phyloP scores from a whole-genome alignment of 2,888 invertebrate species.

The Chaetoderma sp. region DNA sequence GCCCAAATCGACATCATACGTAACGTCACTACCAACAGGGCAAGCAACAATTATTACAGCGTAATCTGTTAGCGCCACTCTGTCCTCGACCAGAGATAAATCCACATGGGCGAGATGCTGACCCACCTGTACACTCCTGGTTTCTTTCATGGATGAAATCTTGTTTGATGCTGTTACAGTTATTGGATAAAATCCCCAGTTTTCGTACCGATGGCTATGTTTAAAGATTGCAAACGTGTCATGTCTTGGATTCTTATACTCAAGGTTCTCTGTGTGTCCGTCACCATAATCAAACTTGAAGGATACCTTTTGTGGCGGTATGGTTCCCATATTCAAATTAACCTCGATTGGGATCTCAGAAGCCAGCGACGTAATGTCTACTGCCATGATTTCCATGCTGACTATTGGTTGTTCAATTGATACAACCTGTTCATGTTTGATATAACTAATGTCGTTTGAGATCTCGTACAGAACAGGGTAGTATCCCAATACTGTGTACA shows the following conservation, averaged over 20 bases:
- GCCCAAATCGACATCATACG: conserved; percentile 50
- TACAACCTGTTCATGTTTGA: conserved; percentile 39
- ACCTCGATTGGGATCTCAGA: conserved; percentile 46
- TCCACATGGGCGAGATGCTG: conserved; percentile 60
- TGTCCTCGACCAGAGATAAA: conserved; percentile 40
- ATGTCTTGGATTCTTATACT: conserved; percentile 17
- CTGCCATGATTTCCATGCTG: conserved; percentile 35
- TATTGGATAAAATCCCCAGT: conserved; percentile 63
- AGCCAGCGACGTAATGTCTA: conserved; percentile 48
- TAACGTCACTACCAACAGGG: conserved; percentile 56
- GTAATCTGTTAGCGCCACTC: conserved; percentile 42
- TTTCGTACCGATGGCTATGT: conserved; percentile 48
- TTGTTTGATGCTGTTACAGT: conserved; percentile 55
- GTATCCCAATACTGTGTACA: conserved; percentile 50
- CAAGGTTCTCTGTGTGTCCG: conserved; percentile 36
- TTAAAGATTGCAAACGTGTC: conserved; percentile 42
- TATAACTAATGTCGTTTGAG: conserved; percentile 54
- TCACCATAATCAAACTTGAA: conserved; percentile 56
- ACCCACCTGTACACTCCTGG: conserved; percentile 55
- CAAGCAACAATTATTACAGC: conserved; percentile 48
- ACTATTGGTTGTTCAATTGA: conserved; percentile 62
- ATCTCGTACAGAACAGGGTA: conserved; percentile 47
- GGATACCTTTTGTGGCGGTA: conserved; percentile 47
- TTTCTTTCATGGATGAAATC: conserved; percentile 44
- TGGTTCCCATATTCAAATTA: conserved; percentile 47